phyloP scores from a whole-genome alignment of 2,888 invertebrate genomes.

The Pogonocherus hispidulus region DNA sequence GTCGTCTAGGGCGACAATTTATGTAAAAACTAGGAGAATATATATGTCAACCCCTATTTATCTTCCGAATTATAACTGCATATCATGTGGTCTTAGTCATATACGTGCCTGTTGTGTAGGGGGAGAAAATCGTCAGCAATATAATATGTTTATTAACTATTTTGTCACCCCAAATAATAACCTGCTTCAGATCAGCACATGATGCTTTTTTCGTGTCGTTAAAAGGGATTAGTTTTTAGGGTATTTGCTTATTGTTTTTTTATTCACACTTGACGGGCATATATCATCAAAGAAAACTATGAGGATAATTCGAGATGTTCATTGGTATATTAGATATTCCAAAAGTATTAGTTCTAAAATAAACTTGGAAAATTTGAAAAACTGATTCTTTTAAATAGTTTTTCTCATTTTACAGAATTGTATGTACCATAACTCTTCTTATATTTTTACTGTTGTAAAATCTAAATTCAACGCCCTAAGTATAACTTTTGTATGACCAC shows the following conservation, averaged over 20 bases:
- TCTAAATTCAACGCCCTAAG: no score
- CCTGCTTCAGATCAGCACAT: slow-evolving; percentile 42
- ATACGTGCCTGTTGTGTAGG: slow-evolving; percentile 57
- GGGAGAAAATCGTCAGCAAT: slow-evolving; percentile 24
- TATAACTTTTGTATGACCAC: no score
- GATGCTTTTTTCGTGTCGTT: slow-evolving; percentile 40
- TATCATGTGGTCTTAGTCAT: slow-evolving; percentile 67
- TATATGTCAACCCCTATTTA: slow-evolving; percentile 66
- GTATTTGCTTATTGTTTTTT: background rate
- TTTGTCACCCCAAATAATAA: slow-evolving; percentile 46
- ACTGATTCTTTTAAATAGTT: no score
- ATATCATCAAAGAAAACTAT: background rate
- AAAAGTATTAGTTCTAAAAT: no score
- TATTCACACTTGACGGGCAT: background rate
- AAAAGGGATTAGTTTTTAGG: slow-evolving; percentile 35
- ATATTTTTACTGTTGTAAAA: no score
- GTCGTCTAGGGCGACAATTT: slow-evolving; percentile 57
- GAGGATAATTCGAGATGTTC: no score
- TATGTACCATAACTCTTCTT: no score
- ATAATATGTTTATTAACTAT: slow-evolving; percentile 46
- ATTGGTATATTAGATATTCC: no score
- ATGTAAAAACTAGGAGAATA: slow-evolving; percentile 62
- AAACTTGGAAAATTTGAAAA: no score
- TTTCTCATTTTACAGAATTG: no score
- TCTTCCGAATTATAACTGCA: slow-evolving; percentile 65